Conservation (phyloP, 2,888 invertebrate genomes). For the Limnephilus rhombicus region DNA sequence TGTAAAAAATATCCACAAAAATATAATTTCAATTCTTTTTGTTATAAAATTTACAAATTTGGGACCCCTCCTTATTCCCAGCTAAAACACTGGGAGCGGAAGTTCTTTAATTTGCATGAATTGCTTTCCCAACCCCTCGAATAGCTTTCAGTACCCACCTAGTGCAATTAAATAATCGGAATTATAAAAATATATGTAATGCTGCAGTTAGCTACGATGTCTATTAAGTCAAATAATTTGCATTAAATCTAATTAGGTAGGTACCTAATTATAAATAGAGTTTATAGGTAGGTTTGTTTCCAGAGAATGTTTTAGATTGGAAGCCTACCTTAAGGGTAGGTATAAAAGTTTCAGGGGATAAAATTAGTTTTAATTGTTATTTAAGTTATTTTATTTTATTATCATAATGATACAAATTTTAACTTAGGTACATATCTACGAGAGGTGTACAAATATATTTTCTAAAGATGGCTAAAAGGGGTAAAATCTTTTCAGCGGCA, state of each 20-base stretch:
- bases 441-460: no score
- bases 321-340: background rate
- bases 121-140: slow-evolving; percentile 21
- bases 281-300: background rate
- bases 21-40: background rate
- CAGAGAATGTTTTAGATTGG: background rate
- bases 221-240: background rate
- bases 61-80: slow-evolving; percentile 7
- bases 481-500: no score
- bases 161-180: background rate
- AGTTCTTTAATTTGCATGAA: slow-evolving; percentile 48
- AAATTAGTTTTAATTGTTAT: background rate
- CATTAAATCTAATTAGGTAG: background rate
- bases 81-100: slow-evolving; percentile 37
- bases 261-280: background rate
- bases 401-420: background rate
- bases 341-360: background rate
- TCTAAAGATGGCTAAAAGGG: no score
- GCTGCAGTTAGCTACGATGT: background rate
- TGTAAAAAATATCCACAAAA: background rate
- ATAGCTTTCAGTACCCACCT: background rate
- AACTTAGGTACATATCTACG: background rate
- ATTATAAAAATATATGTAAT: background rate
- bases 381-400: background rate
- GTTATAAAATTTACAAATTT: background rate